Evolutionary conservation across 2,113 vertebrate genomes (phyloP).

Genomic region (Phalacrocorax brasilianus): DNA sequence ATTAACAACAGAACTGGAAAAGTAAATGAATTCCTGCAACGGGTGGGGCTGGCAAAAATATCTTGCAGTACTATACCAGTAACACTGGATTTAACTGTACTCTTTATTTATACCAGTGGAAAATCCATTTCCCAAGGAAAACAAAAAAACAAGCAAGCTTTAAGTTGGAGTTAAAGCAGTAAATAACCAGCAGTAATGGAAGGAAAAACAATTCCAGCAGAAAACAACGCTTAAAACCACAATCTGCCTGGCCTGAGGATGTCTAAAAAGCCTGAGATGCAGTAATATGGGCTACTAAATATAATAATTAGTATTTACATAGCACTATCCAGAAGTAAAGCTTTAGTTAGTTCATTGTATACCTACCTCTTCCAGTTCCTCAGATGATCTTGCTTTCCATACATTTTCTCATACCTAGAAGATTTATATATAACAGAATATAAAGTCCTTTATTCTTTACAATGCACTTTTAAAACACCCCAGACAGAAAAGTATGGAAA

Average conservation of each 20-base stretch:
- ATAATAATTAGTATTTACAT: neutral
- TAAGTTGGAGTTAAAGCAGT: neutral
- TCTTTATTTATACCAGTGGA: slow-evolving; percentile 4
- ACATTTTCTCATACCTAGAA: neutral
- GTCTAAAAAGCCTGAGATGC: neutral
- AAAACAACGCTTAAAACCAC: neutral
- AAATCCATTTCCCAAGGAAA: neutral
- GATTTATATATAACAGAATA: neutral
- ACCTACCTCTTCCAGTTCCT: neutral
- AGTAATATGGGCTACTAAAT: neutral
- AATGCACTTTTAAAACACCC: neutral
- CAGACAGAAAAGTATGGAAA: neutral
- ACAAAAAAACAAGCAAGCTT: neutral
- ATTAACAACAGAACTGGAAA: slow-evolving; percentile 66
- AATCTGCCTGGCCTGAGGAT: neutral
- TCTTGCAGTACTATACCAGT: slow-evolving; percentile 25
- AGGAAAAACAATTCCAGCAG: neutral
- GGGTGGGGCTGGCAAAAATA: slow-evolving; percentile 61
- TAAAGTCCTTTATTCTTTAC: neutral
- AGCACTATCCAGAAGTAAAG: neutral
- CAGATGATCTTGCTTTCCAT: neutral
- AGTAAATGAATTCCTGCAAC: slow-evolving; percentile 62
- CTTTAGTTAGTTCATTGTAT: neutral
- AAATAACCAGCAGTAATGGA: slow-evolving; percentile 11
- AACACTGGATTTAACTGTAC: slow-evolving; percentile 24